Evolutionary conservation across 23 tunicate genomes (phyloP).

Genomic region (Trididemnum nubilum): DNA sequence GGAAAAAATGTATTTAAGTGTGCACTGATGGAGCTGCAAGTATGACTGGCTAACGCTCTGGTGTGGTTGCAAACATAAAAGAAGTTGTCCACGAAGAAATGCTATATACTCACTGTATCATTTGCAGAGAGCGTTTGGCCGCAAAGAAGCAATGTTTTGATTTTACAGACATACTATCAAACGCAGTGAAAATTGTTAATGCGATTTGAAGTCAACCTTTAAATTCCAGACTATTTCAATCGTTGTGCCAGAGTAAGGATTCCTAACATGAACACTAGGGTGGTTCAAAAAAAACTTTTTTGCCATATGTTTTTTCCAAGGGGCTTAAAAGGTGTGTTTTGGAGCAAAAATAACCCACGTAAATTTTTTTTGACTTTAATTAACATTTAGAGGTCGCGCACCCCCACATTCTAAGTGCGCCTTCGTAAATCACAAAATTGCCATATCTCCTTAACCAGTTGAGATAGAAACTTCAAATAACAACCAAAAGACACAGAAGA

Average conservation of each 20-base stretch:
- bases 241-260: slow-evolving; percentile 30
- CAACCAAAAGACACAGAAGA: no score
- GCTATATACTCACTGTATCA: slow-evolving; percentile 35
- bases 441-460: no score
- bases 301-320: no score
- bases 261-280: slow-evolving; percentile 23
- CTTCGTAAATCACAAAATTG: no score
- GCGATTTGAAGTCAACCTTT: slow-evolving; percentile 26
- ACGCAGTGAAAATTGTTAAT: slow-evolving; percentile 37
- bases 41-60: slow-evolving; percentile 43
- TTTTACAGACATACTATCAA: slow-evolving; percentile 14
- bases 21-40: slow-evolving; percentile 49
- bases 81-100: slow-evolving; percentile 32
- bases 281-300: no score
- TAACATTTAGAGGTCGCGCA: no score
- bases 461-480: no score
- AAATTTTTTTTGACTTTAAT: no score
- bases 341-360: no score
- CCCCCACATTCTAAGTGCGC: no score
- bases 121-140: slow-evolving; percentile 27
- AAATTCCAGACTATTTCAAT: slow-evolving; percentile 35
- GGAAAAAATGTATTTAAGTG: slow-evolving; percentile 42
- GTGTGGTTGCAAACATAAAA: slow-evolving; percentile 41
- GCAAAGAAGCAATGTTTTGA: slow-evolving; percentile 32
- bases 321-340: no score